Evolutionary conservation across 2,888 invertebrate genomes (phyloP), one percentile per base, ranked within the genome.

Genomic region (Hoplodrina ambigua): DNA sequence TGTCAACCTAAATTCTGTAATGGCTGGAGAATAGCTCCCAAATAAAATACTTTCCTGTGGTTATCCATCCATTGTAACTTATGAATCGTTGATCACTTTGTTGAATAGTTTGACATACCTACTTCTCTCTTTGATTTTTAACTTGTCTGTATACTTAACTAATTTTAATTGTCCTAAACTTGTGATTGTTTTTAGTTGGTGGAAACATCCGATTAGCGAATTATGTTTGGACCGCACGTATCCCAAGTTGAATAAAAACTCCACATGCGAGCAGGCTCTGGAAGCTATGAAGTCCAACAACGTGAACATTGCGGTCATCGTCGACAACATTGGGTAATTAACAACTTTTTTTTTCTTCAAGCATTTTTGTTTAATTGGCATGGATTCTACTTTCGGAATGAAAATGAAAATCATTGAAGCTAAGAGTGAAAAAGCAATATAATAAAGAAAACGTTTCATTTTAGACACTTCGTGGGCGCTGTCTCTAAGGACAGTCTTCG

Each of bases 261-360:
- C 96, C 2, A 92, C 93, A 41, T 96, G 97, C 37, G 96, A 96
- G 1, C 97, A 98, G 63, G 96, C 97, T 63, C 96, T 97, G 74
- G 97, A 97, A 8, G 95, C 98, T 62, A 96, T 96, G 66, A 83
- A 75, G 33, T 0, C 52, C 4, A 75, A 69, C 17, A 66, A 81
- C 25, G 78, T 77, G 19, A 80, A 83, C 52, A 76, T 88, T 11
- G 87, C 88, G 4, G 78, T 89, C 37, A 84, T 90, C 13, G 69
- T 81, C 6, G 91, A 96, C 69, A 89, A 92, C 10, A 86, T 92
- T n/a, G 92, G 92, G 89, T 91, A 90, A 72, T 61, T 62, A 59
- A 60, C 37, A 17, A 41, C 4, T 49, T 44, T 33, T 10, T 46
- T 46, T 17, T 46, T 46, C 17, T 6, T 46, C 15, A 17, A 37